Percentiles rank a stretch among this genome's conserved stretches.
These are phyloP conservation scores for Kryptopterus vitreolus DNA, from an alignment of 2,797 vertebrate species.

Conservation along the genomic window DNA sequence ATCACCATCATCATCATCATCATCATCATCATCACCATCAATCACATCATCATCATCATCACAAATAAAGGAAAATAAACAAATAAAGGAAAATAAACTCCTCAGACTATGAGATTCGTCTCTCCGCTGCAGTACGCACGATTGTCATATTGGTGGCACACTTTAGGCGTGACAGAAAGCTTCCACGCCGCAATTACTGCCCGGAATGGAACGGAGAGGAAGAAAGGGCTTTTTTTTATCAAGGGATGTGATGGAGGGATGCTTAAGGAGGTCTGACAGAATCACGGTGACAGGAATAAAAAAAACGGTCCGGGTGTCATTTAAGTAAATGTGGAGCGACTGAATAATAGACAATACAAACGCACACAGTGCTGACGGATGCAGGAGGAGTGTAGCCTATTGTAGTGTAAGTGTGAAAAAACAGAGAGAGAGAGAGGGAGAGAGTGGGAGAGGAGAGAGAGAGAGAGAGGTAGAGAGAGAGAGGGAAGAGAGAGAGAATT, in stretches of 20 bases:
- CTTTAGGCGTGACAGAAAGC: constrained; percentile 36
- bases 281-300: constrained; percentile 42
- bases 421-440: neutral
- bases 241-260: constrained; percentile 23
- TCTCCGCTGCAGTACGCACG: constrained; percentile 1
- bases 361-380: constrained; percentile 46
- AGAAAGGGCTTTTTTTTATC: constrained; percentile 38
- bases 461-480: neutral
- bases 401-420: constrained; percentile 24
- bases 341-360: constrained; percentile 52
- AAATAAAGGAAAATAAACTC: neutral
- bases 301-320: constrained; percentile 48
- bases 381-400: constrained; percentile 21
- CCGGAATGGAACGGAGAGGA: constrained; percentile 29
- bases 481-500: no score
- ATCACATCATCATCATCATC: no score
- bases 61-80: neutral
- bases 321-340: constrained; percentile 53
- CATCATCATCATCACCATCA: neutral
- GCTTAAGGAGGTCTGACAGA: constrained; percentile 48
- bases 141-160: constrained; percentile 27
- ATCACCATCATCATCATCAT: neutral
- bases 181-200: constrained; percentile 40
- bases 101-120: neutral
- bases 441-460: neutral